Evolutionary conservation across 1,140 invertebrate genomes (phyloP).

Genomic region (Apis laboriosa): DNA sequence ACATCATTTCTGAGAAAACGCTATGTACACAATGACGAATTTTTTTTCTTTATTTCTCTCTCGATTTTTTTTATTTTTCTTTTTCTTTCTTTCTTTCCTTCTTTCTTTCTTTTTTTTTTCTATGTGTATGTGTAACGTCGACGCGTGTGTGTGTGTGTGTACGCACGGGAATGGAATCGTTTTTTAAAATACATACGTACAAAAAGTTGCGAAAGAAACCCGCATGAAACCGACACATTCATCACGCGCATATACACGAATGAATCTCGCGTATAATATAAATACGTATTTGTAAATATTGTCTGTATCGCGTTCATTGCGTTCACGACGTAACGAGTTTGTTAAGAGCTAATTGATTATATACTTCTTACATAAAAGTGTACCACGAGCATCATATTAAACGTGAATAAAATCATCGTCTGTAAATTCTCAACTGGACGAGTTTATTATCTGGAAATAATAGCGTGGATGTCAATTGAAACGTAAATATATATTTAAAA

Average conservation of each 20-base stretch:
- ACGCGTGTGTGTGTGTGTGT: constrained; percentile 9
- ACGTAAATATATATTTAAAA: too few species aligned
- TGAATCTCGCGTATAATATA: constrained; percentile 1
- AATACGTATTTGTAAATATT: constrained; percentile 62
- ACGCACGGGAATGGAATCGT: constrained; percentile 34
- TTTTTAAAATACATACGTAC: constrained; percentile 17
- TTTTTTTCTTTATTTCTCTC: background rate
- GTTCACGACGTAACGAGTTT: constrained; percentile 58
- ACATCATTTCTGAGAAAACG: constrained; percentile 13
- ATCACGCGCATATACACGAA: background rate
- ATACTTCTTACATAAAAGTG: constrained; percentile 69
- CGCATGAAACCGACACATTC: constrained; percentile 1
- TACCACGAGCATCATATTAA: constrained; percentile 65
- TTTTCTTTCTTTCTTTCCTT: background rate
- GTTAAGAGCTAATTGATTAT: constrained; percentile 64
- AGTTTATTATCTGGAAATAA: background rate
- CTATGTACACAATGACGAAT: constrained; percentile 2
- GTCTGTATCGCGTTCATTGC: constrained; percentile 51
- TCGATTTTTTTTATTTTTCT: background rate
- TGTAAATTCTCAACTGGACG: constrained; percentile 64
- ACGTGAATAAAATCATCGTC: constrained; percentile 72
- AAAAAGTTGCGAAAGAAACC: constrained; percentile 7
- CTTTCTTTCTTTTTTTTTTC: constrained; percentile 33
- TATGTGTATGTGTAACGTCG: constrained; percentile 1
- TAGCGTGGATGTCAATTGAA: background rate